Evolutionary conservation across 2,797 vertebrate genomes (phyloP).

Genomic region (Moxostoma hubbsi): DNA sequence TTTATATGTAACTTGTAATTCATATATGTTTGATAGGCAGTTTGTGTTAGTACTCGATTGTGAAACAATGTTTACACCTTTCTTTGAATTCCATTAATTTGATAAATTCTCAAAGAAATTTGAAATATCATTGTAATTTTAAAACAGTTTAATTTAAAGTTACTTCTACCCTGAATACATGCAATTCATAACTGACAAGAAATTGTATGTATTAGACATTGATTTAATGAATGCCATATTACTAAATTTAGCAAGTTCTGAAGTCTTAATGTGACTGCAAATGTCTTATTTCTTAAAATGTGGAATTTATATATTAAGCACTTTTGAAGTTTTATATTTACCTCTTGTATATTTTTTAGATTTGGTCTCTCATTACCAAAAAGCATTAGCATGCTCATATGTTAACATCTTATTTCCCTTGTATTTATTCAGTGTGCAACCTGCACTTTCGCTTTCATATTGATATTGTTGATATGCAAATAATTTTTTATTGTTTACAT

Average conservation of each 20-base stretch:
- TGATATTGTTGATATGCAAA: constrained; percentile 31
- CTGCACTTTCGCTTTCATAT: constrained; percentile 28
- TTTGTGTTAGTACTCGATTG: background rate
- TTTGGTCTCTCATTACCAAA: constrained; percentile 35
- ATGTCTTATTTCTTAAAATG: constrained; percentile 73
- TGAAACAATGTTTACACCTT: constrained; percentile 11
- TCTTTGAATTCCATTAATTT: background rate
- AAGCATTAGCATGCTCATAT: background rate
- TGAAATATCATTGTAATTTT: background rate
- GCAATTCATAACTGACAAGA: background rate
- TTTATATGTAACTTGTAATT: background rate
- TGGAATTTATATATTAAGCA: constrained; percentile 66
- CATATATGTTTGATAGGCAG: background rate
- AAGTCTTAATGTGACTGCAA: constrained; percentile 74
- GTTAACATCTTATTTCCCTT: constrained; percentile 16
- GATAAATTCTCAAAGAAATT: background rate
- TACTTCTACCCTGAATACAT: background rate
- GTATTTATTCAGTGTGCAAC: constrained; percentile 31
- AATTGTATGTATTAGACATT: constrained; percentile 1
- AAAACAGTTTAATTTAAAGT: background rate
- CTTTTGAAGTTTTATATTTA: constrained; percentile 69
- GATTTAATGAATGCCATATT: background rate
- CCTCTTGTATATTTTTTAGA: constrained; percentile 41
- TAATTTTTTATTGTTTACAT: constrained; percentile 66
- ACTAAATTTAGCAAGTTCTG: constrained; percentile 28